Base-by-base conservation (phyloP, 2,113 vertebrate species). In the Protobothrops flavoviridis region DNA sequence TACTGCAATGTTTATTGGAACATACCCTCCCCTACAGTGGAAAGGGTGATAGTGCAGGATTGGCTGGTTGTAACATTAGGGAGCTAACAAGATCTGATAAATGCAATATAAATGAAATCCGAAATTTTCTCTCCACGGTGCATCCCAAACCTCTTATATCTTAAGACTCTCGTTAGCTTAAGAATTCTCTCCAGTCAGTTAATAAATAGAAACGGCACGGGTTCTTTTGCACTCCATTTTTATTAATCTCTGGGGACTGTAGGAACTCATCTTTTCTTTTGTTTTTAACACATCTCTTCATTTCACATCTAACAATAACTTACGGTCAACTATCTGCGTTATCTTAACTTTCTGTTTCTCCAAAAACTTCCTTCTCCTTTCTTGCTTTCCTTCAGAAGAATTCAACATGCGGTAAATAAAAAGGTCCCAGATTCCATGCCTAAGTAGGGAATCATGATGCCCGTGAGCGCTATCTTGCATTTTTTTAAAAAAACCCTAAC, bases 211-310 rank as follows among this genome's bases (percentile, higher is more conserved):
- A 50, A 53, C 21, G 33, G 39, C 12, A 45, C 33, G 33, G 21
- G 11, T 85, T 92, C 17, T 56, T 23, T 74, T 81, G 7, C 23
- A 43, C 17, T 85, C 39, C 26, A 57, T 89, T 85, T n/a, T 59
- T 50, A 85, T 43, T 33, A 81, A 43, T 59, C 43, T 85, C 88
- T 52, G 56, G 33, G 26, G 21, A 61, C 6, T 23, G 10, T 9
- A 26, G 12, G 15, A 64, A 88, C 5, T 0, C 0, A 0, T 13
- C 0, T 0, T 1, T 2, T 12, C 23, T 45, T 91, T 57, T 48
- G 11, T 45, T 86, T 56, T 56, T 86, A 43, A 29, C 15, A 8
- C 39, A 24, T 4, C 33, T 55, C 0, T 17, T 87, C 12, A 89
- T 1, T 53, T 20, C 69, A 5, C 33, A 6, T 0, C 5, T 88